Evolutionary conservation across 2,888 invertebrate genomes (phyloP).

Genomic region (Nowickia ferox): DNA sequence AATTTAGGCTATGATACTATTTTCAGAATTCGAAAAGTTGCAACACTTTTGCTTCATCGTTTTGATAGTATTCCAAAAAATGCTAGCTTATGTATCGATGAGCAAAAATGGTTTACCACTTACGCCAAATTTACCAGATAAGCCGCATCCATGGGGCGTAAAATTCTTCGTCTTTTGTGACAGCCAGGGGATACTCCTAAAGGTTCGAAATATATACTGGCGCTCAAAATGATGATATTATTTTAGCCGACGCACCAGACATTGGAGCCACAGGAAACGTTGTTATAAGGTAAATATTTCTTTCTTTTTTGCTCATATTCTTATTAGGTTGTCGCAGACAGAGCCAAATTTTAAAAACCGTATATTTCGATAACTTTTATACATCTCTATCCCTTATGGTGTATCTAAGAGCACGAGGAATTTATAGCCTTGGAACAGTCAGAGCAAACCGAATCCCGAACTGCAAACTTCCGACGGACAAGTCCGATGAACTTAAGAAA

Average conservation of each 20-base stretch:
- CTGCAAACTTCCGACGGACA: too few species aligned
- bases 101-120: constrained; percentile 20
- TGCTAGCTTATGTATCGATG: constrained; percentile 65
- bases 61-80: constrained; percentile 19
- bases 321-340: constrained; percentile 10
- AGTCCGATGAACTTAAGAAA: too few species aligned
- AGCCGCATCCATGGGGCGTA: constrained; percentile 29
- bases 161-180: constrained; percentile 16
- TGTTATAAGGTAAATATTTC: background rate
- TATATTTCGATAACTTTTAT: constrained; percentile 2
- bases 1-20: constrained; percentile 8
- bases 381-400: too few species aligned
- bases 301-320: background rate
- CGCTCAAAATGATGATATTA: background rate
- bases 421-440: too few species aligned
- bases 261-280: background rate
- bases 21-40: constrained; percentile 16
- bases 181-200: constrained; percentile 7
- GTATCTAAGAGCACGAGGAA: too few species aligned
- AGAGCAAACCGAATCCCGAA: too few species aligned
- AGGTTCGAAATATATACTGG: background rate
- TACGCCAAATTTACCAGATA: constrained; percentile 35
- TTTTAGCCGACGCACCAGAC: constrained; percentile 1
- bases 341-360: constrained; percentile 1
- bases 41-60: background rate